Percentiles rank a stretch among this genome's conserved stretches.
Conservation (phyloP, 2,113 vertebrate genomes). For the Anoplopoma fimbria region DNA sequence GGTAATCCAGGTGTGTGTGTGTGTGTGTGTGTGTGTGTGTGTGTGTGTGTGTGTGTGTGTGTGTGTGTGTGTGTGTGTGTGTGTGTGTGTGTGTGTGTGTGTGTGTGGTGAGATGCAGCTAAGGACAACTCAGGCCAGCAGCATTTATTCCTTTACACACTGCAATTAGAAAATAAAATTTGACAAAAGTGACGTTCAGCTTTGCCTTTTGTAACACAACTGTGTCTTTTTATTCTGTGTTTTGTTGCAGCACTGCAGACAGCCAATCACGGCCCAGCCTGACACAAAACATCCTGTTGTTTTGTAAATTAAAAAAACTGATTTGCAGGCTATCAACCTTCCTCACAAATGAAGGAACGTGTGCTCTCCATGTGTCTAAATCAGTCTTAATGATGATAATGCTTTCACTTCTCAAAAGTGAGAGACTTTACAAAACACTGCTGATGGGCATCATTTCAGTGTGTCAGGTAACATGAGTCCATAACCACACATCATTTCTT, state of each 20-base stretch:
- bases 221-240: not conserved
- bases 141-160: not conserved
- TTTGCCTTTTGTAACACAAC: not conserved
- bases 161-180: too few species aligned
- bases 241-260: too few species aligned
- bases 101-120: not conserved
- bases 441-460: not conserved
- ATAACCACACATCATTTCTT: too few species aligned
- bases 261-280: too few species aligned
- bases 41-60: slow-evolving; percentile 3
- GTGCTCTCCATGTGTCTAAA: not conserved
- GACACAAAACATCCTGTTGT: not conserved
- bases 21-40: not conserved
- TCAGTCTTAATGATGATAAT: not conserved
- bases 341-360: not conserved
- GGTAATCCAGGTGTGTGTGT: slow-evolving; percentile 37
- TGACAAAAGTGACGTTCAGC: not conserved
- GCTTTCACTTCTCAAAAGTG: too few species aligned
- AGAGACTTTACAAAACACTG: not conserved
- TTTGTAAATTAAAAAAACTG: not conserved
- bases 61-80: slow-evolving; percentile 6
- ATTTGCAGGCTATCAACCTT: not conserved
- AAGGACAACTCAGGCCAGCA: not conserved
- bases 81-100: not conserved
- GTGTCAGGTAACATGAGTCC: not conserved